Conservation (phyloP, 2,113 vertebrate species). For the Lophochroa leadbeateri region DNA sequence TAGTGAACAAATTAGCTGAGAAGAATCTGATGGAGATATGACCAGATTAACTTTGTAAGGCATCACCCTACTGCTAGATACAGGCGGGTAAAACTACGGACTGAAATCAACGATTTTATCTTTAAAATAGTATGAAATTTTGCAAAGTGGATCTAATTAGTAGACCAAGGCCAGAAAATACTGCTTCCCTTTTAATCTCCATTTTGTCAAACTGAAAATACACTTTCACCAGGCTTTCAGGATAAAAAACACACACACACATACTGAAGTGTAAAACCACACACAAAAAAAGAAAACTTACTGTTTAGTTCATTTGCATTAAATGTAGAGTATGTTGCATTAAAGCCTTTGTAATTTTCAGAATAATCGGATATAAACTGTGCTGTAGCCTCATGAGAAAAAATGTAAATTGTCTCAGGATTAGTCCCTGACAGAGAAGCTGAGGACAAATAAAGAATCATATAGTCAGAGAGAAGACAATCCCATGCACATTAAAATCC, state of each 20-base stretch:
- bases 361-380: constrained; percentile 77
- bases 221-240: neutral
- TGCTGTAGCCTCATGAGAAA: constrained; percentile 83
- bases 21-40: neutral
- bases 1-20: neutral
- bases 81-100: neutral
- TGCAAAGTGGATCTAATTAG: neutral
- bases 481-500: neutral
- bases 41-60: neutral
- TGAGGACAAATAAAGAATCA: constrained; percentile 54
- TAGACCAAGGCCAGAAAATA: neutral
- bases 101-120: neutral
- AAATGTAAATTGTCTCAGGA: constrained; percentile 78
- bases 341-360: constrained; percentile 80
- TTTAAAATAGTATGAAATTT: neutral
- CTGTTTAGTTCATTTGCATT: constrained; percentile 74
- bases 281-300: constrained; percentile 66
- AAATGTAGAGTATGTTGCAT: constrained; percentile 75
- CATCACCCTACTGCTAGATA: neutral
- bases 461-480: neutral
- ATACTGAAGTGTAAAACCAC: neutral
- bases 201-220: neutral
- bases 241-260: neutral
- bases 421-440: constrained; percentile 79
- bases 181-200: neutral